Evolutionary conservation across 2,113 vertebrate genomes (phyloP).

Genomic region (Pantherophis guttatus): DNA sequence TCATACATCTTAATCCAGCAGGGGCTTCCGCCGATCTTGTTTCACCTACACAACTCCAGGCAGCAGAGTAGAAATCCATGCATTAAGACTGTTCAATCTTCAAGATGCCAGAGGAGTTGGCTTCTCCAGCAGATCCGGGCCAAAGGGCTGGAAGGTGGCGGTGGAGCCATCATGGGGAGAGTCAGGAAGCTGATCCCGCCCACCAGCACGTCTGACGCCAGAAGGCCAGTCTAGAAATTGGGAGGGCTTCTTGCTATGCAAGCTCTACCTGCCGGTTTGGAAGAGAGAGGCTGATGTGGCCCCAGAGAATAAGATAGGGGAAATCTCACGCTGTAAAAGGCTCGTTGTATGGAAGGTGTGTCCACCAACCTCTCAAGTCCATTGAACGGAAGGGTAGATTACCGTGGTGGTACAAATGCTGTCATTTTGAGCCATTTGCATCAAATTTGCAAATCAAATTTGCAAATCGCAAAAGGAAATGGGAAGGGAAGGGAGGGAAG

Average conservation of each 20-base stretch:
- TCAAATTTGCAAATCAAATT: background rate
- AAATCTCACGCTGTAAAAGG: background rate
- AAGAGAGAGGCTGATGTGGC: background rate
- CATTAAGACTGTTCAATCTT: conserved; percentile 10
- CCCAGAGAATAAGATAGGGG: background rate
- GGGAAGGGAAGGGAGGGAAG: no score
- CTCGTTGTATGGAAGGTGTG: background rate
- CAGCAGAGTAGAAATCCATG: background rate
- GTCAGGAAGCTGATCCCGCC: background rate
- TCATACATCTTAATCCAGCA: conserved; percentile 24
- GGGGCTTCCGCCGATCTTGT: background rate
- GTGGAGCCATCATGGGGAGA: background rate
- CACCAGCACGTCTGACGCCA: background rate
- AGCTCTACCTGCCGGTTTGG: background rate
- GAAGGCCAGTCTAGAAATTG: background rate
- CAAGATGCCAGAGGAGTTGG: background rate
- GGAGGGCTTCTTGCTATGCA: background rate
- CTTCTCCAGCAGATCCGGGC: background rate
- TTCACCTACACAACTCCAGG: conserved; percentile 20
- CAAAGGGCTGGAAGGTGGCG: background rate
- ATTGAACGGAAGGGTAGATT: background rate
- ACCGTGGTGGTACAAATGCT: background rate
- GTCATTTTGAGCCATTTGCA: background rate
- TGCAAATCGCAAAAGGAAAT: background rate
- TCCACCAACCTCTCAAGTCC: background rate